Conservation (phyloP, 1,140 invertebrate species). For the Drosophila sturtevanti region DNA sequence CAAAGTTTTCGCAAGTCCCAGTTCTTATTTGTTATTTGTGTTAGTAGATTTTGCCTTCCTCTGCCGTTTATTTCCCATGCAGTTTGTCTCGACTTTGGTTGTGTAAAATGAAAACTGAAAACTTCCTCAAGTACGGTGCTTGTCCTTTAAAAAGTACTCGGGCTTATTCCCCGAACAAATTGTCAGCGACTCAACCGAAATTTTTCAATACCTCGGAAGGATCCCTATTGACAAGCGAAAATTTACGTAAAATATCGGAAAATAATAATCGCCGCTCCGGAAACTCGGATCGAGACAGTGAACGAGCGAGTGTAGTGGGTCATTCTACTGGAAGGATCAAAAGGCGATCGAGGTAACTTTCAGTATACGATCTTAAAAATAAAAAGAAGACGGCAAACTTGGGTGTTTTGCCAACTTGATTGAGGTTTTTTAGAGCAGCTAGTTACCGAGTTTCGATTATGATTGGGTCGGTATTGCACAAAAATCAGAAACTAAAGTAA, state of each 20-base stretch:
- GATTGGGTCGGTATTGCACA: no score
- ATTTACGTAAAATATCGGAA: constrained; percentile 58
- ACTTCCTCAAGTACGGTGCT: constrained; percentile 69
- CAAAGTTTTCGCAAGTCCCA: constrained; percentile 56
- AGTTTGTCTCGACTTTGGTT: background rate
- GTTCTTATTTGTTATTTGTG: constrained; percentile 20
- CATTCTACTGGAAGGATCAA: constrained; percentile 59
- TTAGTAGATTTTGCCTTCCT: constrained; percentile 5
- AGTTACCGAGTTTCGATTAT: no score
- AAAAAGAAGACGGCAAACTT: background rate
- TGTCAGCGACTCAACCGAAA: constrained; percentile 48
- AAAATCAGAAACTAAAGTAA: no score
- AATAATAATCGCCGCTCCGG: constrained; percentile 30
- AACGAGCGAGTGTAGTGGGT: constrained; percentile 54
- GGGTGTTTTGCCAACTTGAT: background rate
- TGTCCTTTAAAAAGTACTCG: constrained; percentile 63
- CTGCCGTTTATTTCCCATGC: constrained; percentile 27
- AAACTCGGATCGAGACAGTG: constrained; percentile 69
- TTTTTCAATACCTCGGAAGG: constrained; percentile 34
- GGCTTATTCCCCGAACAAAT: constrained; percentile 64
- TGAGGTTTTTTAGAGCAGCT: no score
- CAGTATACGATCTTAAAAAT: background rate
- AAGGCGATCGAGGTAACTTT: constrained; percentile 63
- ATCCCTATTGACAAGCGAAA: constrained; percentile 60
- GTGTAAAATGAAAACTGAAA: constrained; percentile 81